A percentile compares a stretch with the other conserved stretches of the same genome.
phyloP scores from a whole-genome alignment of 2,888 invertebrate species.

The Pedicia rivosa region DNA sequence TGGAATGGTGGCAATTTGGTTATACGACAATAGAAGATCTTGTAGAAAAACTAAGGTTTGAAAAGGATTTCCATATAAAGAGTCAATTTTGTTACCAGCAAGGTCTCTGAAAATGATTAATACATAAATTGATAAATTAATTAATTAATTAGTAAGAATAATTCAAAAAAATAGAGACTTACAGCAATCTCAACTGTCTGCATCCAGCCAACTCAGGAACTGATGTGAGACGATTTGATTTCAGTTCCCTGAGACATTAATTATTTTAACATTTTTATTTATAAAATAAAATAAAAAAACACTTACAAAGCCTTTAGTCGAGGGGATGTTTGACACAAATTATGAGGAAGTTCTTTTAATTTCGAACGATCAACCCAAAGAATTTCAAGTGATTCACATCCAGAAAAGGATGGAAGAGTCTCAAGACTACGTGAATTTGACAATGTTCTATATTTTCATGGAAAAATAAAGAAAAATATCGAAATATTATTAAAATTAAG shows the following conservation, averaged over 20 bases:
- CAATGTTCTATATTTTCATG: too few species aligned
- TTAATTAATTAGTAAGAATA: conserved; percentile 3
- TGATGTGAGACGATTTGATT: conserved; percentile 60
- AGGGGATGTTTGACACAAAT: conserved; percentile 62
- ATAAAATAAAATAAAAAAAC: conserved; percentile 7
- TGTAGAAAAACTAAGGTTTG: conserved; percentile 56
- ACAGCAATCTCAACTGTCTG: conserved; percentile 70
- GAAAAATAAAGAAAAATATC: conserved; percentile 15
- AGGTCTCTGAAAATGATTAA: conserved; percentile 50
- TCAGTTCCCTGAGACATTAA: conserved; percentile 52
- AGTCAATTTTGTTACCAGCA: conserved; percentile 64
- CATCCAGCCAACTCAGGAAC: conserved; percentile 68
- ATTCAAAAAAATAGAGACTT: conserved; percentile 33
- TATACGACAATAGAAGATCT: conserved; percentile 70
- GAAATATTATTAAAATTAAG: not conserved
- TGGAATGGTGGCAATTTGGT: conserved; percentile 58
- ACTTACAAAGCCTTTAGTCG: conserved; percentile 75
- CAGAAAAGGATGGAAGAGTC: conserved; percentile 70
- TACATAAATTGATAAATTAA: conserved; percentile 6
- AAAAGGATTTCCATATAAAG: conserved; percentile 56
- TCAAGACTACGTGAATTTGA: conserved; percentile 70
- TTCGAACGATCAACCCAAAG: conserved; percentile 72
- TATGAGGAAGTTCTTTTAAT: conserved; percentile 49
- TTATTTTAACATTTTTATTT: conserved; percentile 3
- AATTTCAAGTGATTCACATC: conserved; percentile 59